Percentiles rank a stretch among this genome's conserved stretches.
Evolutionary conservation across 2,113 vertebrate genomes (phyloP).

Genomic region (Enhydra lutris): DNA sequence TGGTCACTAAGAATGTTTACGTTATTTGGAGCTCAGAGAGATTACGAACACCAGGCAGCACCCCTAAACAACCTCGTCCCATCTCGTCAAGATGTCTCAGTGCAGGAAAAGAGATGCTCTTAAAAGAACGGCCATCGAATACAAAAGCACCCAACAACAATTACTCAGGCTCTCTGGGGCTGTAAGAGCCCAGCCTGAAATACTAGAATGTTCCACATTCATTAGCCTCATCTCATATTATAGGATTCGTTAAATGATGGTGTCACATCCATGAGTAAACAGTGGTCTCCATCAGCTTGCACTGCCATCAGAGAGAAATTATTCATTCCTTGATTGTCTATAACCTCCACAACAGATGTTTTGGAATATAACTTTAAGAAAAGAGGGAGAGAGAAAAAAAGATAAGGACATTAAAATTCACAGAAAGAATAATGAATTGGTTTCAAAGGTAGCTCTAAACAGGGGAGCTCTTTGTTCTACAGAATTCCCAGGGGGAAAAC

Average conservation of each 20-base stretch:
- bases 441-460: conserved; percentile 53
- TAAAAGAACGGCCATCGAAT: not conserved
- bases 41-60: not conserved
- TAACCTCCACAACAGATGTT: not conserved
- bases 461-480: conserved; percentile 43
- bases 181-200: not conserved
- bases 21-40: not conserved
- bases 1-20: not conserved
- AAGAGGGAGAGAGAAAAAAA: not conserved
- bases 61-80: too few species aligned
- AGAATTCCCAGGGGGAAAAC: not conserved
- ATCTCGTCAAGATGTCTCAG: not conserved
- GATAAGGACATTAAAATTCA: conserved; percentile 29
- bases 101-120: not conserved
- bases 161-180: not conserved
- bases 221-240: not conserved
- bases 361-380: conserved; percentile 29
- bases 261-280: not conserved
- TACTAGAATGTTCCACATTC: not conserved
- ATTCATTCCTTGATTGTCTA: not conserved
- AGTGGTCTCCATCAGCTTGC: not conserved
- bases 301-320: not conserved
- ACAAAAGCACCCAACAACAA: not conserved
- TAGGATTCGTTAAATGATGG: not conserved
- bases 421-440: conserved; percentile 8